Evolutionary conservation across 1,140 invertebrate species (phyloP).

Genomic region (Tetranychus urticae): DNA sequence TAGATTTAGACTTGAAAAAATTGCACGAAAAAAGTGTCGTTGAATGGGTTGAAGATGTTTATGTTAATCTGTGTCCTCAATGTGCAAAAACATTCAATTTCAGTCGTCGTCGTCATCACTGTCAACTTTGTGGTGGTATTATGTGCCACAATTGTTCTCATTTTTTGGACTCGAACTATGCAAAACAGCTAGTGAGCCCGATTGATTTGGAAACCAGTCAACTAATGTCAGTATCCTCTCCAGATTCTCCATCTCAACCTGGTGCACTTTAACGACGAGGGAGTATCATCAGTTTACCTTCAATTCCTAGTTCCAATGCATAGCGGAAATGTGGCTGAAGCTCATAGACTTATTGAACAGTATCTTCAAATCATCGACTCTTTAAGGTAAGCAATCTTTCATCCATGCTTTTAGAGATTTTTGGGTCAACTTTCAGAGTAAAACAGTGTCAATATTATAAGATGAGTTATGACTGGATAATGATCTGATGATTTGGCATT

Average conservation of each 20-base stretch:
- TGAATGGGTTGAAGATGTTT: slow-evolving; percentile 70
- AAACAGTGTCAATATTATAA: no score
- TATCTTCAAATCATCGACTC: slow-evolving; percentile 61
- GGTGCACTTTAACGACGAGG: slow-evolving; percentile 40
- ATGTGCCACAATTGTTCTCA: slow-evolving; percentile 81
- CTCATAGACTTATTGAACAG: slow-evolving; percentile 43
- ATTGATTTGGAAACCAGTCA: slow-evolving; percentile 1
- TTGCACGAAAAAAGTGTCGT: slow-evolving; percentile 51
- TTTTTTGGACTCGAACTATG: slow-evolving; percentile 55
- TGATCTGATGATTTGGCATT: no score
- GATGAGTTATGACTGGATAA: no score
- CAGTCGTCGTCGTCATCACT: slow-evolving; percentile 76
- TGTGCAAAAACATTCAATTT: slow-evolving; percentile 71
- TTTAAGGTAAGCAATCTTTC: slow-evolving; percentile 25
- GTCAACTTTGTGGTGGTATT: slow-evolving; percentile 77
- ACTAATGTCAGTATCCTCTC: not conserved
- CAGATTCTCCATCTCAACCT: not conserved
- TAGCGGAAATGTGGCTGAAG: slow-evolving; percentile 43
- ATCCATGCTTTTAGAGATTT: not conserved
- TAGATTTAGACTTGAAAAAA: not conserved
- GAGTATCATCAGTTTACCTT: no score
- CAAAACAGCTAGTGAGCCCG: slow-evolving; percentile 37
- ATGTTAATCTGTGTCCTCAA: slow-evolving; percentile 65
- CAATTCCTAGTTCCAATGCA: no score
- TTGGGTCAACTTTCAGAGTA: no score